Base-by-base conservation (phyloP, 2,113 vertebrate genomes). In the Lethenteron reissneri region DNA sequence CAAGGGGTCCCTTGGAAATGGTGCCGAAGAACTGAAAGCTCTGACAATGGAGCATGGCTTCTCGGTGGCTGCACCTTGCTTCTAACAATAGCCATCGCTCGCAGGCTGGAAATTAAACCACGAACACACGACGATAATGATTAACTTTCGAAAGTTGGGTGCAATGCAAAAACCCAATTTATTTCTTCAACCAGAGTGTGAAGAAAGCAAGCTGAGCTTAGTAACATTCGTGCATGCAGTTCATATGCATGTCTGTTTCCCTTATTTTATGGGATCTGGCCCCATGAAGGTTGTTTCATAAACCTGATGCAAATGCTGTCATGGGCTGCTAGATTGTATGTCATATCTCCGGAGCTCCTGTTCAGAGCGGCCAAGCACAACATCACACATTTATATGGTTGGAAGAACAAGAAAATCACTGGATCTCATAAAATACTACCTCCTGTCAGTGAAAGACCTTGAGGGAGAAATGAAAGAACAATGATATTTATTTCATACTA, bases 371-470 rank as follows among this genome's bases (percentile, higher is more conserved):
- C 10, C n/a, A 68, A 68, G 64, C 64, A n/a, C 64, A 68, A 68
- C 64, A 10, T 68, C 64, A 68, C 64, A 68, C 64, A 68, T 68
- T 68, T 68, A 68, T 68, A 68, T 25, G 64, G 64, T 68, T 68
- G 64, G 64, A 68, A 11, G 64, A 68, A 11, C 64, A 25, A 25
- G 64, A 68, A 68, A 68, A 68, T 68, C 64, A 68, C 64, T 17
- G 64, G 64, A 68, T 25, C n/a, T 68, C n/a, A 68, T 68, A 68
- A 68, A 68, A 68, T 68, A 68, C 64, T 68, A 68, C n/a, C 64
- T 17, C 64, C 64, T 68, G 64, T 68, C 64, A 68, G 10, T n/a
- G 64, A 68, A 68, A 68, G 64, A 68, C 64, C 64, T 68, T 68
- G 64, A 68, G 64, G 25, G 64, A 11, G 64, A 68, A 68, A 68